A percentile compares a stretch with the other conserved stretches of the same genome.
Evolutionary conservation across 2,888 invertebrate genomes (phyloP).

Genomic region (Hypomecis punctinalis): DNA sequence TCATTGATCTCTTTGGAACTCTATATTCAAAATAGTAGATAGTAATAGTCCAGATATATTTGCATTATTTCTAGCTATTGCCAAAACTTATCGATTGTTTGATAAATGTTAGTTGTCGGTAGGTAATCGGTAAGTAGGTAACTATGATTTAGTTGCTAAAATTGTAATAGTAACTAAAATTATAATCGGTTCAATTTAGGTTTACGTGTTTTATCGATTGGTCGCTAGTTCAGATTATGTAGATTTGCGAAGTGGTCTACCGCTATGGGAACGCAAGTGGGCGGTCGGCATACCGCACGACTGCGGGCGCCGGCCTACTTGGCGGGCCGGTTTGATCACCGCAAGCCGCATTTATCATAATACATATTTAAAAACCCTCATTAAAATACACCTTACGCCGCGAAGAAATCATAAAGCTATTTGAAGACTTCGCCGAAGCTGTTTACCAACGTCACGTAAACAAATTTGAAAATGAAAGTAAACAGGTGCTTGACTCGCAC

Average conservation of each 20-base stretch:
- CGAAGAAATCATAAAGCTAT: no score
- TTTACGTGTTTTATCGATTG: constrained; percentile 20
- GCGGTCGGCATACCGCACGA: constrained; percentile 49
- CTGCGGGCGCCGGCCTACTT: constrained; percentile 47
- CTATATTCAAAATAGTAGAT: no score
- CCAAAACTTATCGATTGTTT: no score
- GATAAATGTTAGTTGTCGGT: no score
- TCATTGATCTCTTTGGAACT: no score
- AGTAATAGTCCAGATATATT: no score
- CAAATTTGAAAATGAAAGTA: constrained; percentile 28
- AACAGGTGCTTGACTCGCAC: constrained; percentile 8
- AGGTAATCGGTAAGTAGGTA: no score
- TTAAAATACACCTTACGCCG: no score
- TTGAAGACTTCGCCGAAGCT: no score
- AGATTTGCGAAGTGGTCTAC: constrained; percentile 45
- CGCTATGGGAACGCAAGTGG: constrained; percentile 48
- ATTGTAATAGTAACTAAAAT: background rate
- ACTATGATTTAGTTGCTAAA: no score
- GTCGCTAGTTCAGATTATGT: constrained; percentile 41
- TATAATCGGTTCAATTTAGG: background rate
- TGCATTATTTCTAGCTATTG: no score
- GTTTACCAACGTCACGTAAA: background rate
- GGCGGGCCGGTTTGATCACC: constrained; percentile 50
- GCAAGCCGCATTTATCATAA: constrained; percentile 26
- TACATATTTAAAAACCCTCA: background rate